Percentiles rank a stretch among this genome's conserved stretches.
phyloP scores from a whole-genome alignment of 2,888 invertebrate species.

The Venustoraphidia nigricollis region DNA sequence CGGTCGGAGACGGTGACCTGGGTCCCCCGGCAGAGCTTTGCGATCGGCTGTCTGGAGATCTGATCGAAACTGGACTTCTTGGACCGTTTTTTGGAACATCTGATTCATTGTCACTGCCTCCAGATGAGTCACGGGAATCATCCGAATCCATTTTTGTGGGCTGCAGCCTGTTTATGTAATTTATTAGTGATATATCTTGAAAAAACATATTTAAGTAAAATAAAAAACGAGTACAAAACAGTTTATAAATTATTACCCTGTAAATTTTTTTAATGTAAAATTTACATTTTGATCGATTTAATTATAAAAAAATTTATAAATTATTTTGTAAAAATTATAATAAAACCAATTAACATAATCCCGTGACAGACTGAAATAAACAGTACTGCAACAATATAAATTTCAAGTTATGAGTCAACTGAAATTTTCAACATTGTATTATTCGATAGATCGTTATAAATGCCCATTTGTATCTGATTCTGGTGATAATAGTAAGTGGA shows the following conservation, averaged over 20 bases:
- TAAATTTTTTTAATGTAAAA: not conserved
- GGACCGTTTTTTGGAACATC: slow-evolving; percentile 13
- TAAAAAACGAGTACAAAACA: not conserved
- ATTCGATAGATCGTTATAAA: too few species aligned
- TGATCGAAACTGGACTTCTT: slow-evolving; percentile 10
- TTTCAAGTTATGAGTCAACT: too few species aligned
- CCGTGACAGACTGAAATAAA: too few species aligned
- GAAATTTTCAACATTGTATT: too few species aligned
- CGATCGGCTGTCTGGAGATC: slow-evolving; percentile 4
- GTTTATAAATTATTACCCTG: not conserved
- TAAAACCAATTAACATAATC: too few species aligned
- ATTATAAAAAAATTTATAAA: not conserved
- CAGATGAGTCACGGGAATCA: slow-evolving; percentile 37
- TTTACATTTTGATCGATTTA: not conserved
- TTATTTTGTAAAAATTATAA: not conserved
- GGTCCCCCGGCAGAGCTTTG: not conserved
- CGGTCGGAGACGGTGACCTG: slow-evolving; percentile 7
- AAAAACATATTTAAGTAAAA: too few species aligned
- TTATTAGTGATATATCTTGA: too few species aligned
- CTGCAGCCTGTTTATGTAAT: not conserved
- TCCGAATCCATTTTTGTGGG: slow-evolving; percentile 36
- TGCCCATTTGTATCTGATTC: too few species aligned
- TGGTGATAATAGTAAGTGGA: too few species aligned
- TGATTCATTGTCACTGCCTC: slow-evolving; percentile 23
- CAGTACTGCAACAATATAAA: too few species aligned